Conservation (phyloP, 2,113 vertebrate species). For the Atlantisia rogersi region DNA sequence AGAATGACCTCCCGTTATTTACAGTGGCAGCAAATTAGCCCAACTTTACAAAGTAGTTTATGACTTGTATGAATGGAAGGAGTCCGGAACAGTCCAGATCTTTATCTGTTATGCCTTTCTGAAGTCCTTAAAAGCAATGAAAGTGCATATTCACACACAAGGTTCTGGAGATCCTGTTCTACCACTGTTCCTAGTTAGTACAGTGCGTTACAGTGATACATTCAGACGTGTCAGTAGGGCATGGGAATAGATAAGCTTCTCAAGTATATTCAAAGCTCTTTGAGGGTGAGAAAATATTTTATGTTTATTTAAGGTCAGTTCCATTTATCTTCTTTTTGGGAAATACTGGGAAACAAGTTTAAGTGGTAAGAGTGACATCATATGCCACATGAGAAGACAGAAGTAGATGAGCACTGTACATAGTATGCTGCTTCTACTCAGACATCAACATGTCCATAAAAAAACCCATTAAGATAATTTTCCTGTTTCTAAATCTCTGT, state of each 20-base stretch:
- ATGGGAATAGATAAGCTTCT: neutral
- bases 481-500: neutral
- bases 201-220: neutral
- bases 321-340: neutral
- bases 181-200: rapidly evolving
- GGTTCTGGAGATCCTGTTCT: neutral
- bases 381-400: neutral
- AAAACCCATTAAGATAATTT: neutral
- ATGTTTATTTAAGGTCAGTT: neutral
- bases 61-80: neutral
- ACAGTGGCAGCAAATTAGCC: neutral
- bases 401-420: neutral
- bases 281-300: neutral
- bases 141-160: rapidly evolving
- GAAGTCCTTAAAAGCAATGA: neutral
- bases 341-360: neutral
- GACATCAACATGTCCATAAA: neutral
- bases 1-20: neutral
- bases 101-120: neutral
- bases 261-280: neutral
- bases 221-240: neutral
- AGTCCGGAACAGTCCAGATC: neutral
- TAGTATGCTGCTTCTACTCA: neutral
- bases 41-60: neutral
- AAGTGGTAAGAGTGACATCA: neutral